Evolutionary conservation across 2,113 vertebrate genomes (phyloP).

Genomic region (Pelobates fuscus): DNA sequence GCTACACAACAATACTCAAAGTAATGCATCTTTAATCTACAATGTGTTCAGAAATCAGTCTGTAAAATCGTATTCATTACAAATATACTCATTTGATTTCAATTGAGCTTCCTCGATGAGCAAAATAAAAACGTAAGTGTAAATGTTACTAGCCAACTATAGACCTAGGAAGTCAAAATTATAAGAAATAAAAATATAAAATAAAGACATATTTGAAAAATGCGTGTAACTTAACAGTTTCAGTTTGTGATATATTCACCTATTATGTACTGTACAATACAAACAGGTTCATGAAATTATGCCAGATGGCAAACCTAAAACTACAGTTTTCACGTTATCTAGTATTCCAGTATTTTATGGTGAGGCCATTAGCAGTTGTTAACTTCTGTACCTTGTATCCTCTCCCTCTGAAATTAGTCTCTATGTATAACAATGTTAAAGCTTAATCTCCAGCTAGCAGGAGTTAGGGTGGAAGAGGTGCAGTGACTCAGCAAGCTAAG

Average conservation of each 20-base stretch:
- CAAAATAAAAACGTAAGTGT: too few relatives aligned
- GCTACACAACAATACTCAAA: too few relatives aligned
- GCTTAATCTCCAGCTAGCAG: slow-evolving; percentile 28
- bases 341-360: slow-evolving; percentile 32
- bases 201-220: too few relatives aligned
- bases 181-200: too few relatives aligned
- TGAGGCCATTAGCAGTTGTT: slow-evolving; percentile 26
- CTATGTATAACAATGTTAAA: slow-evolving; percentile 13
- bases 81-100: too few relatives aligned
- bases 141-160: too few relatives aligned
- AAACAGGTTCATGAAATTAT: background rate
- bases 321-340: slow-evolving; percentile 6
- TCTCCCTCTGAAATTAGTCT: background rate
- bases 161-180: too few relatives aligned
- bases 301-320: slow-evolving; percentile 33
- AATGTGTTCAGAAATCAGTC: too few relatives aligned
- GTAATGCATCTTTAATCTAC: too few relatives aligned
- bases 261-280: background rate
- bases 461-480: slow-evolving; percentile 4
- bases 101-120: too few relatives aligned
- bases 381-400: slow-evolving; percentile 24
- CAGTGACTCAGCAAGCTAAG: slow-evolving; percentile 28
- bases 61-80: too few relatives aligned
- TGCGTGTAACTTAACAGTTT: too few relatives aligned
- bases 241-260: background rate